These are phyloP conservation scores for Deladenus siricidicola DNA, from an alignment of 2,888 invertebrate genomes.

Conservation along the genomic window DNA sequence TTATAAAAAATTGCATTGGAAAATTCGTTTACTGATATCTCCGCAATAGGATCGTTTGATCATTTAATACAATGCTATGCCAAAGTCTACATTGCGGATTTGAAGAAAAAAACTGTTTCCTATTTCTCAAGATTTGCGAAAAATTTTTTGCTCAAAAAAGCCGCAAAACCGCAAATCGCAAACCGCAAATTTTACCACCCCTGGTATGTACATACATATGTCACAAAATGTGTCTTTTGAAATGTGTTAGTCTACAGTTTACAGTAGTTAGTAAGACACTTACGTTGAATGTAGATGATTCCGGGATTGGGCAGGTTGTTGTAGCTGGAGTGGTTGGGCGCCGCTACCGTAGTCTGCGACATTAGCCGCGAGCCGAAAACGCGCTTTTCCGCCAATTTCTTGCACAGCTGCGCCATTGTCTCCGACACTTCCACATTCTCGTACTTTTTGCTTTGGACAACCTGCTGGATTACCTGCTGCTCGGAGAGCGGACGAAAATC, in stretches of 20 bases:
- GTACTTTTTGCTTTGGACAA: constrained; percentile 46
- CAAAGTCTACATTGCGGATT: no score
- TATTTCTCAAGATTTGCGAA: no score
- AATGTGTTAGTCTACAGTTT: no score
- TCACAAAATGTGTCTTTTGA: not conserved
- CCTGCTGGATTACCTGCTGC: constrained; percentile 48
- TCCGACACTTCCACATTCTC: constrained; percentile 47
- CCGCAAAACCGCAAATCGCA: no score
- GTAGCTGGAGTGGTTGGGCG: constrained; percentile 52
- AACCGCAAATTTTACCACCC: no score
- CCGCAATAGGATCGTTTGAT: no score
- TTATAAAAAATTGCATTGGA: no score
- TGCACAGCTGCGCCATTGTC: constrained; percentile 51
- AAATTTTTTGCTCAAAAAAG: no score
- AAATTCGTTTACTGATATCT: no score
- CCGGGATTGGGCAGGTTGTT: constrained; percentile 50
- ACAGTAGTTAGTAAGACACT: not conserved
- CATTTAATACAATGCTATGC: no score
- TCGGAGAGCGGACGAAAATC: constrained; percentile 49
- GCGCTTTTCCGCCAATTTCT: constrained; percentile 52
- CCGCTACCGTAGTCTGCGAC: constrained; percentile 52
- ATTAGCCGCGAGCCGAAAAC: constrained; percentile 52
- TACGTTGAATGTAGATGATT: constrained; percentile 52
- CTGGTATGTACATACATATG: no score
- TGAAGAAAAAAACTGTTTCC: no score